These are phyloP conservation scores for Drosophila buzzatii DNA, from an alignment of 2,888 invertebrate genomes.

Conservation along the genomic window DNA sequence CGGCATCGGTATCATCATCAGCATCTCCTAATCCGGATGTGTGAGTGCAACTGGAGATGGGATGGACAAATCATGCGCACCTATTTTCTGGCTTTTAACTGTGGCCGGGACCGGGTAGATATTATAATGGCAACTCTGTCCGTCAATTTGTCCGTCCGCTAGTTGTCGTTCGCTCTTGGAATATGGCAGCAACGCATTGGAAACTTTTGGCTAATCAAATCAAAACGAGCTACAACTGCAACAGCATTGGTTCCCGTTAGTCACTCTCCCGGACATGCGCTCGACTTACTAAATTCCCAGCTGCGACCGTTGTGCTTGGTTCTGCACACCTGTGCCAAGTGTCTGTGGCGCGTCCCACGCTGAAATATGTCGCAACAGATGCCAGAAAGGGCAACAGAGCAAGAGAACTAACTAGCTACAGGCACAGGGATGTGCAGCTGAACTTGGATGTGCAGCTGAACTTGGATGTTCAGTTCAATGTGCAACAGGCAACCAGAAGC, in stretches of 20 bases:
- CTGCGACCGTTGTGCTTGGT: slow-evolving; percentile 14
- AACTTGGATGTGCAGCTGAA: too few species aligned
- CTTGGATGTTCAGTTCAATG: too few species aligned
- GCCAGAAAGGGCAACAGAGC: slow-evolving; percentile 18
- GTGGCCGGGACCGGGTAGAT: slow-evolving; percentile 33
- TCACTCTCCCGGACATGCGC: slow-evolving; percentile 53
- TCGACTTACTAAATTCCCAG: slow-evolving; percentile 13
- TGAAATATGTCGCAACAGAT: slow-evolving; percentile 49
- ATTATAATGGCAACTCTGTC: slow-evolving; percentile 15
- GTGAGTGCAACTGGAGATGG: slow-evolving; percentile 1
- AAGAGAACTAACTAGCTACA: too few species aligned
- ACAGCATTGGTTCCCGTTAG: slow-evolving; percentile 26
- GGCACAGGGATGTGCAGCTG: too few species aligned
- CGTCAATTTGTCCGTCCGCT: background rate
- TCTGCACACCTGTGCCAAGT: slow-evolving; percentile 73
- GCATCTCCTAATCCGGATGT: slow-evolving; percentile 19
- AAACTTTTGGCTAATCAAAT: slow-evolving; percentile 48
- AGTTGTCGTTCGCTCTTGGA: slow-evolving; percentile 22
- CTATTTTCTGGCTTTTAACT: slow-evolving; percentile 13
- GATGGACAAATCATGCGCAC: slow-evolving; percentile 26
- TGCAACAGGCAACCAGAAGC: slow-evolving; percentile 70
- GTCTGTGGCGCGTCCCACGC: slow-evolving; percentile 71
- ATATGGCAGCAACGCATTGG: slow-evolving; percentile 24
- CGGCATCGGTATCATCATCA: background rate
- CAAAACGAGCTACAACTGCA: slow-evolving; percentile 38